These are phyloP conservation scores for Umimayanthus chanpuru DNA, from an alignment of 92 coral and sea anemone species.

Conservation along the genomic window DNA sequence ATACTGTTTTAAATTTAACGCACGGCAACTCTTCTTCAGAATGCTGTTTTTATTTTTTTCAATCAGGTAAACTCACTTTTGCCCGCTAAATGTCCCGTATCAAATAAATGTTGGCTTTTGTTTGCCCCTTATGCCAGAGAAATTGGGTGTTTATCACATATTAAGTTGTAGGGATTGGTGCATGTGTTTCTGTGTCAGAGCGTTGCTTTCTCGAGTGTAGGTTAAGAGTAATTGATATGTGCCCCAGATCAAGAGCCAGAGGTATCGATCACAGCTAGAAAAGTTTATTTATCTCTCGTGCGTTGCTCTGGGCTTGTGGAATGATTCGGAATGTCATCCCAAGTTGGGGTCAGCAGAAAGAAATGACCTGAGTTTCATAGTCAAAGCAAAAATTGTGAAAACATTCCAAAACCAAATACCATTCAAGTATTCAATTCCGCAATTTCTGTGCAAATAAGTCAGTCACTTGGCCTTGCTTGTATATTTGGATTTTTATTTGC, in stretches of 20 bases:
- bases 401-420: not conserved
- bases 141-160: slow-evolving; percentile 20
- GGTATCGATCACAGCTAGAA: not conserved
- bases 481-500: not conserved
- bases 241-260: not conserved
- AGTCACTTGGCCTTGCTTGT: not conserved
- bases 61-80: not conserved
- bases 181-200: slow-evolving; percentile 15
- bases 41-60: not conserved
- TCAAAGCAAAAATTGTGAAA: not conserved
- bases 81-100: not conserved
- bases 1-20: not conserved
- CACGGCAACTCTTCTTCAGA: not conserved
- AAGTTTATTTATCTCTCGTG: not conserved
- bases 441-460: not conserved
- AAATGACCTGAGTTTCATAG: not conserved
- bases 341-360: not conserved
- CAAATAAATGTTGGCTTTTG: not conserved
- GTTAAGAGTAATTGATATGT: slow-evolving; percentile 32
- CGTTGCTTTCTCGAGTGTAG: slow-evolving; percentile 20
- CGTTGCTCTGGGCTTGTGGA: not conserved
- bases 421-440: not conserved
- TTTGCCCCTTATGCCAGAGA: slow-evolving; percentile 14
- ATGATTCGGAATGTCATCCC: not conserved
- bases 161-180: slow-evolving; percentile 36